Evolutionary conservation across 2,888 invertebrate genomes (phyloP).

Genomic region (Perithous albicinctus): DNA sequence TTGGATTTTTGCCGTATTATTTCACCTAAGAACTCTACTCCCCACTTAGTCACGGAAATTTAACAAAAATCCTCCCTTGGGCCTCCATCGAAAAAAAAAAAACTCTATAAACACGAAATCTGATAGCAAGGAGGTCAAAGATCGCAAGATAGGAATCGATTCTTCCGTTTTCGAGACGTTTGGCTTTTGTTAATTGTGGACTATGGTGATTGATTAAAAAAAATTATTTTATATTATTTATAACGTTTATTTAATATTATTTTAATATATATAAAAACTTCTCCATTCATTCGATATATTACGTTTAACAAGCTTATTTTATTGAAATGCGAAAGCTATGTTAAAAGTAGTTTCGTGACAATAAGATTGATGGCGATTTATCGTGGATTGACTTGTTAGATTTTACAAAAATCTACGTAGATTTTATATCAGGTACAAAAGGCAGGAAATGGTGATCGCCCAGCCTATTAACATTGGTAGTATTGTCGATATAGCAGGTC

Average conservation of each 20-base stretch:
- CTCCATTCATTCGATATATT: background rate
- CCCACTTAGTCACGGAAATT: constrained; percentile 1
- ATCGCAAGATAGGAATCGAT: constrained; percentile 21
- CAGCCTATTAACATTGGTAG: constrained; percentile 33
- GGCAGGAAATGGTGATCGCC: constrained; percentile 8
- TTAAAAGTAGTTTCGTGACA: background rate
- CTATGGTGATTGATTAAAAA: background rate
- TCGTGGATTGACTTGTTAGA: background rate
- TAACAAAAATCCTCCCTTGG: background rate
- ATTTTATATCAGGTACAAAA: constrained; percentile 14
- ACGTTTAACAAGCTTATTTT: constrained; percentile 12
- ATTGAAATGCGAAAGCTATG: constrained; percentile 24
- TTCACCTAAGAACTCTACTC: background rate
- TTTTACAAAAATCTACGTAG: no score
- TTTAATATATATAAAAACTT: background rate
- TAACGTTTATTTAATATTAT: background rate
- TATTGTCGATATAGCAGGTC: constrained; percentile 29
- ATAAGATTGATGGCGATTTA: background rate
- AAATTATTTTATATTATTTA: background rate
- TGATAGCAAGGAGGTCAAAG: background rate
- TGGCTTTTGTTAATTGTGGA: constrained; percentile 15
- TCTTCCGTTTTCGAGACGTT: constrained; percentile 8
- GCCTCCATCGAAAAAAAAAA: background rate
- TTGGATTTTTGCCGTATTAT: background rate
- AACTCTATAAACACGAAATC: background rate